Base-by-base conservation (phyloP, 64 coral and sea anemone genomes). In the Dendrophyllia cribrosa region DNA sequence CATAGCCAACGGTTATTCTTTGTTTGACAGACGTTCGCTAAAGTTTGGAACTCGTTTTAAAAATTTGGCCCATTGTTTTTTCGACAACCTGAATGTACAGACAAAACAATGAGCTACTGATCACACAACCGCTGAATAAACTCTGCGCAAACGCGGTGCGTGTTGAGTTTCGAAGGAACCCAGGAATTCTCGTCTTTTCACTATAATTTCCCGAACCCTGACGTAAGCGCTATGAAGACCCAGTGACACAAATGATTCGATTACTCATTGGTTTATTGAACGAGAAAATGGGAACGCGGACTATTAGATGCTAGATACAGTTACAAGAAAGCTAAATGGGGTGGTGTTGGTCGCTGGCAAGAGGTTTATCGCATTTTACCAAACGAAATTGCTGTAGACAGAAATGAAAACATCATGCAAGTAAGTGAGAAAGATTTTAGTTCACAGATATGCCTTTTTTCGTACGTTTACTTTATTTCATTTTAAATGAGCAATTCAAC, bases 261-360 rank as follows among this genome's bases (percentile, higher is more conserved):
- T 84, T n/a, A 84, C 45, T 84, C 80, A 84, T 84, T 84, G 80
- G 80, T 24, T 67, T 84, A 47, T 68, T 47, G 21, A 67, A 47
- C 7, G 13, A 22, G 4, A 17, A 68, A 67, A 84, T 66, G 80
- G 12, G 6, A 84, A 22, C 46, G 9, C 44, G 47, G 44, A 10
- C 43, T 51, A 12, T 15, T 14, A 9, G 46, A 12, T 68, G 21
- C 46, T 51, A 67, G 62, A 51, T 13, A 68, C 17, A 67, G n/a
- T 67, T 8, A 67, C 45, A 67, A 48, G 13, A 7, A 23, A 51
- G 43, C 62, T n/a, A 51, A 83, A 84, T 84, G 80, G 80, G n/a
- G 44, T 23, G 15, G 44, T 25, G 21, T 51, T 67, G 60, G 46
- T 67, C 16, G 80, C 63, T 65, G 62, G 12, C 19, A 68, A 20